Percentiles rank a stretch among this genome's conserved stretches.
Conservation (phyloP, 2,888 invertebrate species). For the Dryococelus australis region DNA sequence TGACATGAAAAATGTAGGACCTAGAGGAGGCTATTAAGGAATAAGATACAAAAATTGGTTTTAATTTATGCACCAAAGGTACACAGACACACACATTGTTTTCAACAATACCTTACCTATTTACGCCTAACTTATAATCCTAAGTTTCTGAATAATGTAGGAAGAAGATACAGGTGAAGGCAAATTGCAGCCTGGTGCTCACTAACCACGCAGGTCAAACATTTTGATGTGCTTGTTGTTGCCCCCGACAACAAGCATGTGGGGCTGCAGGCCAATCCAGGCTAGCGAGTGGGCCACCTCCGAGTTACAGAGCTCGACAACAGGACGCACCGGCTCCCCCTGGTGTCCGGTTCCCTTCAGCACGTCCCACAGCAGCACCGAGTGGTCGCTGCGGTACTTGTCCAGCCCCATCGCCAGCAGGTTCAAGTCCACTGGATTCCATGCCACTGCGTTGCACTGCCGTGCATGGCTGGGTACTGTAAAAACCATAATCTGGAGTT, state of each 20-base stretch:
- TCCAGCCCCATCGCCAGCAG: slow-evolving; percentile 88
- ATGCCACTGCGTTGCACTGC: slow-evolving; percentile 85
- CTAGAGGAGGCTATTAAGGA: too few relatives aligned
- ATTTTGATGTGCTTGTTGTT: slow-evolving; percentile 88
- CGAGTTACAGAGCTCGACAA: slow-evolving; percentile 80
- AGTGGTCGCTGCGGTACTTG: slow-evolving; percentile 87
- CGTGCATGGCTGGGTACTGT: slow-evolving; percentile 83
- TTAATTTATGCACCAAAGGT: too few relatives aligned
- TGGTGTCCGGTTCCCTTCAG: slow-evolving; percentile 59
- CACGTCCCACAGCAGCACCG: slow-evolving; percentile 90
- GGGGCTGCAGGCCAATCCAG: slow-evolving; percentile 80
- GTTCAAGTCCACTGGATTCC: slow-evolving; percentile 85
- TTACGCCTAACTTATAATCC: too few relatives aligned
- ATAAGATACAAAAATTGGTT: too few relatives aligned
- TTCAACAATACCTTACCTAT: too few relatives aligned
- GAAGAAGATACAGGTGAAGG: too few relatives aligned
- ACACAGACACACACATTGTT: too few relatives aligned
- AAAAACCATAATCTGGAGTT: slow-evolving; percentile 43
- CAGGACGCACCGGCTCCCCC: slow-evolving; percentile 65
- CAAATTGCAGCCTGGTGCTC: too few relatives aligned
- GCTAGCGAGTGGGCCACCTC: slow-evolving; percentile 85
- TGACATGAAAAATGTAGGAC: too few relatives aligned
- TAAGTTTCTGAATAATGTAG: too few relatives aligned
- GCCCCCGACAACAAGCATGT: slow-evolving; percentile 86
- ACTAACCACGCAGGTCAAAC: slow-evolving; percentile 85